Base-by-base conservation (phyloP, 1,140 invertebrate species). In the Gonatopus flavifemur region DNA sequence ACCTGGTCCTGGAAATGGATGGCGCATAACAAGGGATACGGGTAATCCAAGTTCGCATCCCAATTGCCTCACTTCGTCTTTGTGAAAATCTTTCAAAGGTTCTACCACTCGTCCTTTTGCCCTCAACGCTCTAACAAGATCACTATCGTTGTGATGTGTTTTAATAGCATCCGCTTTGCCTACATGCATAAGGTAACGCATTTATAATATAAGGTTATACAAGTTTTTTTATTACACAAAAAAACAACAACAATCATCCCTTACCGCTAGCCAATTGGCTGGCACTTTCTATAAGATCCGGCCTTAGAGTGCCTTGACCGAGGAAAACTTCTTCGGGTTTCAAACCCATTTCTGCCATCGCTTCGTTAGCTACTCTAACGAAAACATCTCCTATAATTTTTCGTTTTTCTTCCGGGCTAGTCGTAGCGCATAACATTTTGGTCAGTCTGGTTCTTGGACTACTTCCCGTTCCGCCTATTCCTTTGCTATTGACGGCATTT, bases 61-160 rank as follows among this genome's bases (percentile, higher is more conserved):
- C 42, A 93, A 72, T 22, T 81, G 80, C 47, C 90, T 80, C 40
- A 98, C 97, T 83, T 99, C 98, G 76, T 99, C 97, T 81, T 99
- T 99, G 71, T 99, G 97, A 72, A 99, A 99, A 80, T 99, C 97
- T 79, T 90, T 92, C 10, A 99, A 81, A n/a, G 97, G 97, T 79
- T 99, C 97, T 16, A 99, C 88, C 12, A 99, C 94, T 49, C 91
- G 81, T 10, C 92, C 95, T 63, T 90, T 78, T 55, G 85, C 83
- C 49, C 97, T 81, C 38, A 99, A 80, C 68, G 89, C 83, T 57
- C 95, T 80, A n/a, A 99, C 94, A 16, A 98, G 81, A 66, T 94
- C 93, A 25, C 93, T 98, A 75, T 99, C 97, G 76, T 99, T 99
- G 81, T 99, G 97, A 79, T 99, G 97, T n/a, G 97, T 99, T 81